phyloP scores from a whole-genome alignment of 2,888 invertebrate genomes.

The Slavum lentiscoides region DNA sequence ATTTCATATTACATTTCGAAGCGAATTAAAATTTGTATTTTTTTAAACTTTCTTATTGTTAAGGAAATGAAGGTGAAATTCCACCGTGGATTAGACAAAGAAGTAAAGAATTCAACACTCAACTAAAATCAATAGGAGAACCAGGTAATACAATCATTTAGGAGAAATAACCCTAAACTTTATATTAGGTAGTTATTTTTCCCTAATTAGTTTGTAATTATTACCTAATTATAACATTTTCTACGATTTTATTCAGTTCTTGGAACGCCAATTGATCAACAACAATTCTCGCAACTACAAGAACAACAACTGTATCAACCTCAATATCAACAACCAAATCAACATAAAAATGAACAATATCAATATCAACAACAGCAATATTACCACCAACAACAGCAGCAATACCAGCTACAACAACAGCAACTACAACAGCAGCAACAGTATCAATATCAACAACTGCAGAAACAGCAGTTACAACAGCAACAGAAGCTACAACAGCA shows the following conservation, averaged over 20 bases:
- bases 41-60: not conserved
- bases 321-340: not conserved
- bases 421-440: not conserved
- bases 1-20: not conserved
- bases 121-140: not conserved
- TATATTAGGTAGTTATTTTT: not conserved
- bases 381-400: not conserved
- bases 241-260: not conserved
- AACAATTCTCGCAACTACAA: not conserved
- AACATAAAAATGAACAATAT: not conserved
- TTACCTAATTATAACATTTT: not conserved
- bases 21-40: not conserved
- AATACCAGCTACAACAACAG: not conserved
- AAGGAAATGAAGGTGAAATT: constrained; percentile 5
- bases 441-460: too few species aligned
- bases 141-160: not conserved
- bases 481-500: not conserved
- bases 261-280: not conserved
- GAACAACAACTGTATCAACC: not conserved
- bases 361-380: not conserved
- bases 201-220: not conserved
- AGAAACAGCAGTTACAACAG: not conserved
- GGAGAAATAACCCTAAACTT: not conserved
- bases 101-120: not conserved
- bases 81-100: constrained; percentile 4